These are phyloP conservation scores for Tauraco erythrolophus DNA, from an alignment of 2,113 vertebrate species.

Conservation along the genomic window DNA sequence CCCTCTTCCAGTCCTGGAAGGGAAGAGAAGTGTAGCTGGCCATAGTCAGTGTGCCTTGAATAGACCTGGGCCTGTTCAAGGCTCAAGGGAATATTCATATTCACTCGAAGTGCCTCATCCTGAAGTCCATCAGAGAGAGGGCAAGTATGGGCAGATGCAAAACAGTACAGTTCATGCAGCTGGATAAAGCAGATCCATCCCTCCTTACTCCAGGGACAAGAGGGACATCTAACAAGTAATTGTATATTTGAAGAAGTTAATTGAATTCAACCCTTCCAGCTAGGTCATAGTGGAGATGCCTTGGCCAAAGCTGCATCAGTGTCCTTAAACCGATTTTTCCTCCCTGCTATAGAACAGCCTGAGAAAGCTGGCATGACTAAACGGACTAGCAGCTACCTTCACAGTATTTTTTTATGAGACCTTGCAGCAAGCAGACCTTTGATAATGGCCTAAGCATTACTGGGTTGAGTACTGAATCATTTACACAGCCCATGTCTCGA, in stretches of 20 bases:
- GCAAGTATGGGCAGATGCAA: background rate
- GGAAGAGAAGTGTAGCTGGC: background rate
- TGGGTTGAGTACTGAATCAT: background rate
- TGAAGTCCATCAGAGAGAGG: background rate
- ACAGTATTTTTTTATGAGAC: background rate
- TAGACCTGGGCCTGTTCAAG: background rate
- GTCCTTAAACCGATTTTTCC: background rate
- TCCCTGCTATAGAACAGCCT: background rate
- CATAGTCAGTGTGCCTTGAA: background rate
- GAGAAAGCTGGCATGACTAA: background rate
- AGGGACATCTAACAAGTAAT: background rate
- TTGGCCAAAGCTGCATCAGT: background rate
- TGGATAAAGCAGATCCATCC: background rate
- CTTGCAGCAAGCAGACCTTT: background rate
- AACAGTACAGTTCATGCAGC: background rate
- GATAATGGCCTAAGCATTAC: background rate
- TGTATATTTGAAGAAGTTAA: background rate
- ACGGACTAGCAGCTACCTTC: background rate
- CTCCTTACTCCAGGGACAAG: background rate
- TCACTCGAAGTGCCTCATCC: background rate
- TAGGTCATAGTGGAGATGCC: background rate
- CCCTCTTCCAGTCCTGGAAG: background rate
- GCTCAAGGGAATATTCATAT: background rate
- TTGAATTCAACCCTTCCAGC: background rate
- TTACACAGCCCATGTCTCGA: fast-evolving